A percentile compares a stretch with the other conserved stretches of the same genome.
These are phyloP conservation scores for Myrmecobius fasciatus DNA, from an alignment of 2,113 vertebrate genomes.

Conservation along the genomic window DNA sequence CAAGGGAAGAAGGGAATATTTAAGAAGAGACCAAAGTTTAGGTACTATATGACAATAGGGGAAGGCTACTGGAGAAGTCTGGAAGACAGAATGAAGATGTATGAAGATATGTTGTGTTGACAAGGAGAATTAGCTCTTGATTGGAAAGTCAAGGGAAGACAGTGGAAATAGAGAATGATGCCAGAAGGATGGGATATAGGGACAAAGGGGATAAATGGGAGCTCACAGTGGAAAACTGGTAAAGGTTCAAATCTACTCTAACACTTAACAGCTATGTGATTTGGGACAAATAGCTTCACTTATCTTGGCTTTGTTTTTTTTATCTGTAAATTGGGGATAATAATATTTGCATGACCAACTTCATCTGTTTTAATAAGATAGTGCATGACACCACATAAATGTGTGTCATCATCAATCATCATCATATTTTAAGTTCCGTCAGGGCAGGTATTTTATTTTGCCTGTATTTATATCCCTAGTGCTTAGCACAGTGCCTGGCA, in stretches of 20 bases:
- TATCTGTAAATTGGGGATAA: background rate
- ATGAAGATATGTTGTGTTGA: background rate
- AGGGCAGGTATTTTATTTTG: background rate
- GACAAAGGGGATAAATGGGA: background rate
- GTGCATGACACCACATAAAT: background rate
- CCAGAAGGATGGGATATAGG: background rate
- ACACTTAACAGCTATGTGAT: background rate
- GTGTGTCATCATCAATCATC: no score
- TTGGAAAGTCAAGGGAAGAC: background rate
- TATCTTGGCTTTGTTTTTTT: background rate
- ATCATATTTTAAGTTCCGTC: background rate
- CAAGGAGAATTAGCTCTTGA: background rate
- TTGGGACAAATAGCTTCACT: background rate
- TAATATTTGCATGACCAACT: background rate
- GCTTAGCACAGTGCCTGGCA: background rate
- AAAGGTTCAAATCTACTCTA: background rate
- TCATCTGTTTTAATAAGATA: background rate
- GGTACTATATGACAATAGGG: background rate
- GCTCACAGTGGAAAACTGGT: background rate
- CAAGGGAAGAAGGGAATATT: background rate
- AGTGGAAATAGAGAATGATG: background rate
- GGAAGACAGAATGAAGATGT: background rate
- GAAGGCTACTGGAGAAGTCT: background rate
- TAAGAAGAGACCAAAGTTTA: background rate
- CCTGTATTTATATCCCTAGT: background rate